These are phyloP conservation scores for Diarsia brunnea DNA, from an alignment of 2,888 invertebrate genomes.

Conservation along the genomic window DNA sequence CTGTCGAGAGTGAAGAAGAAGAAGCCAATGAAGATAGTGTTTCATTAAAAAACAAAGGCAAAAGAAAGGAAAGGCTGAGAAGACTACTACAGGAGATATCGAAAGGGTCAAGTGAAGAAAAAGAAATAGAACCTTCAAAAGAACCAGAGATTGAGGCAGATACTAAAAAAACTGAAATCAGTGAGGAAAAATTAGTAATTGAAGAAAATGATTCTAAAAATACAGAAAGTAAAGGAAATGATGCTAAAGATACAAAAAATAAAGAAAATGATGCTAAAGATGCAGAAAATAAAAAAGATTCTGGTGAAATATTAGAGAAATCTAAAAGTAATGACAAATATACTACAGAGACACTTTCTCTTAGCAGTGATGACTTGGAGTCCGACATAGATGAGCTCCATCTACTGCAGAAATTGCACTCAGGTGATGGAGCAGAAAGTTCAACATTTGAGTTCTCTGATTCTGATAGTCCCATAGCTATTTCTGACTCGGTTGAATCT, in stretches of 20 bases:
- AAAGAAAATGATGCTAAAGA: conserved; percentile 37
- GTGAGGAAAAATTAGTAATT: conserved; percentile 35
- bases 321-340: conserved; percentile 30
- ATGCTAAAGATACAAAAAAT: conserved; percentile 22
- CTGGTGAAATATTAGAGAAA: conserved; percentile 22
- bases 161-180: conserved; percentile 43
- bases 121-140: conserved; percentile 55
- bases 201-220: conserved; percentile 41
- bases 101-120: conserved; percentile 68
- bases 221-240: conserved; percentile 37
- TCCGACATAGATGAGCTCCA: conserved; percentile 85
- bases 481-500: conserved; percentile 81
- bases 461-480: conserved; percentile 80
- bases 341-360: conserved; percentile 67
- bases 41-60: conserved; percentile 78
- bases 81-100: conserved; percentile 81
- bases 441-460: conserved; percentile 80
- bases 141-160: conserved; percentile 46
- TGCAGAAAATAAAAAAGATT: conserved; percentile 36
- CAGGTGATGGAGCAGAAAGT: conserved; percentile 75
- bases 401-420: conserved; percentile 83
- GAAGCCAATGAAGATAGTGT: conserved; percentile 72
- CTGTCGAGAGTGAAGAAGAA: conserved; percentile 85
- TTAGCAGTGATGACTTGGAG: conserved; percentile 78
- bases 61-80: conserved; percentile 82